Percentiles rank a stretch among this genome's conserved stretches.
Evolutionary conservation across 1,140 invertebrate genomes (phyloP).

Genomic region (Panagrolaimus sp.): DNA sequence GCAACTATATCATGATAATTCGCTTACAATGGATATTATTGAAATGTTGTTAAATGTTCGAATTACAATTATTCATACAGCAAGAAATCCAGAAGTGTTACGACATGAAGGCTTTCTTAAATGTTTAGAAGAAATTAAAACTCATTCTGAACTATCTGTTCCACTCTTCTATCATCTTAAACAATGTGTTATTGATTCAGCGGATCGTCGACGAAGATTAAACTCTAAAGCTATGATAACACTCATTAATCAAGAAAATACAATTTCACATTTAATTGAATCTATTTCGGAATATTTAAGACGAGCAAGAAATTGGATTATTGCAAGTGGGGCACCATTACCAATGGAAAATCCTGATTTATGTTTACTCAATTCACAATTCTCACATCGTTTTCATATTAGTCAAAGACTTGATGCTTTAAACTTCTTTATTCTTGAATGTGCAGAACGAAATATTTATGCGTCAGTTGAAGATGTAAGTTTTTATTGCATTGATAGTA

Average conservation of each 20-base stretch:
- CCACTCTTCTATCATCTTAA: neutral
- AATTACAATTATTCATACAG: neutral
- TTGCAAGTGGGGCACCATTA: no score
- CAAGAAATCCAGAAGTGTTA: neutral
- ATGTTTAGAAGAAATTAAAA: slow-evolving; percentile 1
- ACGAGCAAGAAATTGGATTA: neutral
- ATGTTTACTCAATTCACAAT: neutral
- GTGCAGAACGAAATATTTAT: neutral
- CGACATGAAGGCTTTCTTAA: neutral
- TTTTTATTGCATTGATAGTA: no score
- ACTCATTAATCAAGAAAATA: neutral
- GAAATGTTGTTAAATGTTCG: slow-evolving; percentile 6
- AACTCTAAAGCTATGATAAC: neutral
- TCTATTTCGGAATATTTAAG: neutral
- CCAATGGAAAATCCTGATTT: neutral
- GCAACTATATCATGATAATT: neutral
- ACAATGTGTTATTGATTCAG: neutral
- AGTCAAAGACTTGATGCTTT: slow-evolving; percentile 4
- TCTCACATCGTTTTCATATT: neutral
- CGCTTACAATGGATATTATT: neutral
- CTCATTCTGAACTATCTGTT: neutral
- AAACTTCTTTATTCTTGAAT: neutral
- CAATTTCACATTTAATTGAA: slow-evolving; percentile 3
- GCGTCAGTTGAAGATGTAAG: neutral
- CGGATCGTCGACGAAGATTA: neutral